Evolutionary conservation across 1,140 invertebrate genomes (phyloP).

Genomic region (Drosophila pachea): DNA sequence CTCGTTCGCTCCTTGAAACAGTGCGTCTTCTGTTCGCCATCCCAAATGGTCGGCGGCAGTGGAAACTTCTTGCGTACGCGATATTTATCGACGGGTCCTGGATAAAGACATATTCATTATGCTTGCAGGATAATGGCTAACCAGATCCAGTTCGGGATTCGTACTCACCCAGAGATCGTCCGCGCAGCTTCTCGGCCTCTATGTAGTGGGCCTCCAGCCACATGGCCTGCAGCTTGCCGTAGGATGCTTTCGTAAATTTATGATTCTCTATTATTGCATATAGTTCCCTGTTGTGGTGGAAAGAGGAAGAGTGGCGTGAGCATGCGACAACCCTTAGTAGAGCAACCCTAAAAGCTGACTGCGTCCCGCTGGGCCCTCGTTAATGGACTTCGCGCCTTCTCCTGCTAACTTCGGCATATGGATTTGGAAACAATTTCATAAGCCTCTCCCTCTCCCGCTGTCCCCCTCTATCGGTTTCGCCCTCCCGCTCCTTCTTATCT

Average conservation of each 20-base stretch:
- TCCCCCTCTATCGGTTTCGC: no score
- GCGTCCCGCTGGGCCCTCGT: conserved; percentile 29
- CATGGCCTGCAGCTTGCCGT: conserved; percentile 96
- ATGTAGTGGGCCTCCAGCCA: conserved; percentile 99
- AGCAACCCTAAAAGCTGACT: conserved; percentile 8
- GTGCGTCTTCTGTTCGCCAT: conserved; percentile 99
- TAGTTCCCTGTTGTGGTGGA: conserved; percentile 84
- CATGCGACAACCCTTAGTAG: background rate
- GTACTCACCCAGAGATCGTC: conserved; percentile 88
- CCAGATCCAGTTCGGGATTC: background rate
- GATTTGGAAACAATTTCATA: conserved; percentile 74
- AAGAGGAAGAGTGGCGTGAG: conserved; percentile 9
- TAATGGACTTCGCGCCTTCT: conserved; percentile 22
- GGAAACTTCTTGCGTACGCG: conserved; percentile 99
- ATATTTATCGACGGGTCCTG: conserved; percentile 98
- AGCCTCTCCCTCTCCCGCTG: conserved; percentile 7
- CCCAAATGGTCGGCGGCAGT: conserved; percentile 98
- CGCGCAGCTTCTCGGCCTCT: conserved; percentile 97
- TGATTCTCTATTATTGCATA: conserved; percentile 97
- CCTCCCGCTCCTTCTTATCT: conserved; percentile 30
- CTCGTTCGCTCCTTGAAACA: conserved; percentile 99
- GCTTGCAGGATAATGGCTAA: no score
- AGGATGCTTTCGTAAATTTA: conserved; percentile 97
- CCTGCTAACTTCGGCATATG: conserved; percentile 32
- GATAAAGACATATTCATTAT: no score